Evolutionary conservation across 1,140 invertebrate genomes (phyloP).

Genomic region (Drosophila sucinea): DNA sequence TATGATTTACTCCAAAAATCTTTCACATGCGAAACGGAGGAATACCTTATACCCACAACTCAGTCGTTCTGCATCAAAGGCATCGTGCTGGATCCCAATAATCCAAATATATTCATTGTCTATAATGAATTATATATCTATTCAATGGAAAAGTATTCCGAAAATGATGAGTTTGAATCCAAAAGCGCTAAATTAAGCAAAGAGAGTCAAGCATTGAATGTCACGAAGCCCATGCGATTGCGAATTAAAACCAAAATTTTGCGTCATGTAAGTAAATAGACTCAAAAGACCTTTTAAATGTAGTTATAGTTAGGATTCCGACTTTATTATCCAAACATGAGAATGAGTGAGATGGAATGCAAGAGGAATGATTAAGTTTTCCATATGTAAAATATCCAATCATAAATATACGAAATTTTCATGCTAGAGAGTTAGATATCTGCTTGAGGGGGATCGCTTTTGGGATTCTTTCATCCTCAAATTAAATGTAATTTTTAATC

Average conservation of each 20-base stretch:
- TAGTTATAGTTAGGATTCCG: no score
- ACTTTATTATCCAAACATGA: no score
- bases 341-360: no score
- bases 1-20: constrained; percentile 85
- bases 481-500: no score
- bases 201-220: not conserved
- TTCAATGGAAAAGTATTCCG: constrained; percentile 83
- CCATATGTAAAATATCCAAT: no score
- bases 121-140: constrained; percentile 87
- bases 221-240: not conserved
- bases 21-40: constrained; percentile 84
- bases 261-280: constrained; percentile 29
- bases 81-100: constrained; percentile 85
- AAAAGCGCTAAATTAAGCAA: constrained; percentile 4
- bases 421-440: no score
- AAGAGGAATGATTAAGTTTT: no score
- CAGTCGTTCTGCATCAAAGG: constrained; percentile 83
- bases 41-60: constrained; percentile 47
- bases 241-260: constrained; percentile 12
- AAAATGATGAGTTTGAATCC: not conserved
- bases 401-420: no score
- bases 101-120: constrained; percentile 86
- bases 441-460: no score
- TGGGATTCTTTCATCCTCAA: no score
- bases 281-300: not conserved